Evolutionary conservation across 2,113 vertebrate species (phyloP).

Genomic region (Struthio camelus): DNA sequence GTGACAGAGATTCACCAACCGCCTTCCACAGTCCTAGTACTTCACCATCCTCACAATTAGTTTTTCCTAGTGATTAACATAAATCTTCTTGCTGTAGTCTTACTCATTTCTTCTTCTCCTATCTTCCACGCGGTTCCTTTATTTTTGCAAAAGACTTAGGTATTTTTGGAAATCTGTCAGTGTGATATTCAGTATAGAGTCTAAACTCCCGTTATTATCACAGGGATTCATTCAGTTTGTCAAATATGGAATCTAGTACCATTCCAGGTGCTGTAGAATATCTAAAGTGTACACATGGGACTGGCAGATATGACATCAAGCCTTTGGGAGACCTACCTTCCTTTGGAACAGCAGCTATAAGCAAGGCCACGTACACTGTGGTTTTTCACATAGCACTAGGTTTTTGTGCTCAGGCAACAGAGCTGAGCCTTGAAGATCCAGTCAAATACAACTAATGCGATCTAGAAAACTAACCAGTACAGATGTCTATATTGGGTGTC

Average conservation of each 20-base stretch:
- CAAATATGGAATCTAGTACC: neutral
- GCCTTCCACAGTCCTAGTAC: neutral
- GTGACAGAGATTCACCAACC: neutral
- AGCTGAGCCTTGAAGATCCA: neutral
- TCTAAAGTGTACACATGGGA: neutral
- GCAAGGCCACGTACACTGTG: fast-evolving
- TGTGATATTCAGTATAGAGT: neutral
- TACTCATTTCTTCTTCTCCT: neutral
- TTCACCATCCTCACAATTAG: neutral
- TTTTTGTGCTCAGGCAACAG: neutral
- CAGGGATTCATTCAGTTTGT: neutral
- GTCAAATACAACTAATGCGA: neutral
- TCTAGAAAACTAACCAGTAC: neutral
- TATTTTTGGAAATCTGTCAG: neutral
- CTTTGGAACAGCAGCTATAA: neutral
- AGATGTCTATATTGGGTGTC: neutral
- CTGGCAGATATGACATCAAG: fast-evolving
- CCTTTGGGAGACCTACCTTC: neutral
- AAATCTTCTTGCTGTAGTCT: neutral
- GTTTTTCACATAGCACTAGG: fast-evolving
- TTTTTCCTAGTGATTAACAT: neutral
- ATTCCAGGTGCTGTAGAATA: neutral
- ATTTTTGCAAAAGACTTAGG: neutral
- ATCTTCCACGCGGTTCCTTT: fast-evolving
- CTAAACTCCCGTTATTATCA: neutral